Conservation (phyloP, 1,140 invertebrate species). For the Glomeris maerens region DNA sequence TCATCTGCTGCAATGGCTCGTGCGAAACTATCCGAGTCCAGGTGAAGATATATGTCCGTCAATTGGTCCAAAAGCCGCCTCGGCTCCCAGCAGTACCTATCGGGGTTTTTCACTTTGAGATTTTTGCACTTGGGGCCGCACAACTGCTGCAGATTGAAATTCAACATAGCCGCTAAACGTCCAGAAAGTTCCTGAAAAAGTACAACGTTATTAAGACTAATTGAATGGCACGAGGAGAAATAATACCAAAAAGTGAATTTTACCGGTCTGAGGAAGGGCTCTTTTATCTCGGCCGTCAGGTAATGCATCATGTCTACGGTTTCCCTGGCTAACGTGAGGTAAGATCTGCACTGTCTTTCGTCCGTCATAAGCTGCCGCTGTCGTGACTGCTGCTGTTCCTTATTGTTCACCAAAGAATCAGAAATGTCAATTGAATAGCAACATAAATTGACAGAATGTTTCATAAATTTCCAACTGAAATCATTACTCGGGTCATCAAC, state of each 20-base stretch:
- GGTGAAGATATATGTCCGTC: conserved; percentile 90
- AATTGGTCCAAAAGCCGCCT: conserved; percentile 74
- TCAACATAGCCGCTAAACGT: conserved; percentile 90
- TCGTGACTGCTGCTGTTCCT: conserved; percentile 59
- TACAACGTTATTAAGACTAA: background rate
- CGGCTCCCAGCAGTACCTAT: conserved; percentile 95
- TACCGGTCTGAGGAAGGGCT: conserved; percentile 76
- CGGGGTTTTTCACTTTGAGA: conserved; percentile 86
- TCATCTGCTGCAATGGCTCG: conserved; percentile 77
- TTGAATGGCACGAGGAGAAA: background rate
- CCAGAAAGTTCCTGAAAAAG: conserved; percentile 46
- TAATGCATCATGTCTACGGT: conserved; percentile 98
- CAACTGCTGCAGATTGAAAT: conserved; percentile 93
- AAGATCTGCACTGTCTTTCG: conserved; percentile 86
- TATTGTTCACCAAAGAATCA: background rate
- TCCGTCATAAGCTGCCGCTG: conserved; percentile 69
- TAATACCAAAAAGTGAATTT: background rate
- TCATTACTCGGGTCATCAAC: conserved; percentile 34
- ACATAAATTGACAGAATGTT: no score
- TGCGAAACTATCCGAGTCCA: conserved; percentile 82
- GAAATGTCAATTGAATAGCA: background rate
- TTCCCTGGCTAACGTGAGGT: conserved; percentile 83
- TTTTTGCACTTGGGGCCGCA: conserved; percentile 92
- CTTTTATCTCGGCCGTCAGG: conserved; percentile 81
- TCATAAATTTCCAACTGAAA: no score